Conservation (phyloP, 2,797 vertebrate species). For the Microchirus variegatus region DNA sequence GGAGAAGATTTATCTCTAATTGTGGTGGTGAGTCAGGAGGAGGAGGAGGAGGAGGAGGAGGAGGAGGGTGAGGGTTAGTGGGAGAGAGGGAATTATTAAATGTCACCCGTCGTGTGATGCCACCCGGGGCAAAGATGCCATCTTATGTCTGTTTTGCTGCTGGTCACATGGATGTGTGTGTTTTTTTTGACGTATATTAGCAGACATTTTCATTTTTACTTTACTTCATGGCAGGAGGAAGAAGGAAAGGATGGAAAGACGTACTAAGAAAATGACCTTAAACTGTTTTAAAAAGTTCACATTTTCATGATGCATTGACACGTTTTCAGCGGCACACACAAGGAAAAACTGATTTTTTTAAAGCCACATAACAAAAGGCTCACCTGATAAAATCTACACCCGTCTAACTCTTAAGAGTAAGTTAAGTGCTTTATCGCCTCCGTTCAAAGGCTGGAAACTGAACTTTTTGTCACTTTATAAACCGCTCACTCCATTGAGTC, state of each 20-base stretch:
- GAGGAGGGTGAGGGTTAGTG: conserved; percentile 31
- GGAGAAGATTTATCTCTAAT: conserved; percentile 78
- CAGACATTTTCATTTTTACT: conserved; percentile 43
- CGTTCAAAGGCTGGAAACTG: too few relatives aligned
- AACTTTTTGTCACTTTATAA: background rate
- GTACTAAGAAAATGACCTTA: conserved; percentile 18
- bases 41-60: conserved; percentile 44
- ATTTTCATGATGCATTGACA: too few relatives aligned
- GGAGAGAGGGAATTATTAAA: conserved; percentile 75
- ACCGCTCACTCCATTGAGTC: background rate
- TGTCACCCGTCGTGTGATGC: conserved; percentile 78
- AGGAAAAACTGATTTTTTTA: too few relatives aligned
- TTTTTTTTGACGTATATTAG: conserved; percentile 49
- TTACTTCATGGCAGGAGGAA: conserved; percentile 27
- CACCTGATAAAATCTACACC: too few relatives aligned
- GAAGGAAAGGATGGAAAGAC: background rate
- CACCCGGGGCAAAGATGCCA: conserved; percentile 70
- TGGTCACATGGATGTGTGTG: conserved; percentile 38
- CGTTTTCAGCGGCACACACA: too few relatives aligned
- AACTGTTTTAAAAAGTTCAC: conserved; percentile 19
- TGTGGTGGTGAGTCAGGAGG: conserved; percentile 77
- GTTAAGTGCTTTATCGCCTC: too few relatives aligned
- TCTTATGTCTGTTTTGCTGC: conserved; percentile 73
- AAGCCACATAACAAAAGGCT: too few relatives aligned
- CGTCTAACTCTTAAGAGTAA: too few relatives aligned